These are phyloP conservation scores for Epistrophe grossulariae DNA, from an alignment of 2,888 invertebrate genomes.

Conservation along the genomic window DNA sequence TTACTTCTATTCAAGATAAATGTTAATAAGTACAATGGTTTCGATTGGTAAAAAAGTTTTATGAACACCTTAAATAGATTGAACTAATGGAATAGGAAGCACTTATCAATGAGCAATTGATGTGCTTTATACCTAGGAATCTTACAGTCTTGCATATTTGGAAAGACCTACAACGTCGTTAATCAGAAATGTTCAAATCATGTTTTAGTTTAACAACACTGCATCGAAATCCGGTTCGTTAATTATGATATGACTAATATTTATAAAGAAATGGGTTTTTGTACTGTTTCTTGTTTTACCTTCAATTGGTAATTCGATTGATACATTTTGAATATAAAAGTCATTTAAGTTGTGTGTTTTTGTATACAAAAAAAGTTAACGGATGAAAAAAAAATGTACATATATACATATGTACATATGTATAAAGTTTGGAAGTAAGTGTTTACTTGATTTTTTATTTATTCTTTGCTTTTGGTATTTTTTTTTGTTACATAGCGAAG, in stretches of 20 bases:
- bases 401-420: not conserved
- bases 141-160: conserved; percentile 12
- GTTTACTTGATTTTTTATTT: not conserved
- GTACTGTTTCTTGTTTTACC: not conserved
- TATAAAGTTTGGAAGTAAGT: not conserved
- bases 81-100: conserved; percentile 6
- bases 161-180: conserved; percentile 39
- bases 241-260: conserved; percentile 23
- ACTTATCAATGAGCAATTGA: not conserved
- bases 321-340: not conserved
- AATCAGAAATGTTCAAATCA: not conserved
- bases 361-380: not conserved
- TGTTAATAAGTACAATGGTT: not conserved
- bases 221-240: conserved; percentile 32
- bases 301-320: not conserved
- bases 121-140: not conserved
- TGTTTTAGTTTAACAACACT: conserved; percentile 8
- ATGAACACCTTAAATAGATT: conserved; percentile 2
- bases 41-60: not conserved
- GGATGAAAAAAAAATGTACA: not conserved
- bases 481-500: not conserved
- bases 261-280: not conserved
- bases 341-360: not conserved
- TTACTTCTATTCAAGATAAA: conserved; percentile 15
- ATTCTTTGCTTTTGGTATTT: not conserved